These are phyloP conservation scores for Kryptopterus vitreolus DNA, from an alignment of 2,797 vertebrate genomes.

Conservation along the genomic window DNA sequence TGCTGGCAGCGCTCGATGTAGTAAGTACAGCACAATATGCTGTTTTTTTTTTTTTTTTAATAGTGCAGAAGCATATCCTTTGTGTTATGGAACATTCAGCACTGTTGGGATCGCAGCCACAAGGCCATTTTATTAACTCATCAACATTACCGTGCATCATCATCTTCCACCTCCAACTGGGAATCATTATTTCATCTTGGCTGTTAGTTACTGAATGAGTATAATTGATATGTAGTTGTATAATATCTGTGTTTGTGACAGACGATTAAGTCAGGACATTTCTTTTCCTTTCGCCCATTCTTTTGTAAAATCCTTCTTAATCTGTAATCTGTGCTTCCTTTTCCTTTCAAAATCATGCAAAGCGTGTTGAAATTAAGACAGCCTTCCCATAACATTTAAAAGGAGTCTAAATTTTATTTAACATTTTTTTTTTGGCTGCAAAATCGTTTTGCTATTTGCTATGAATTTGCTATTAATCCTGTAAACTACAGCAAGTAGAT, in stretches of 20 bases:
- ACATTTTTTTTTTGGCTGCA: background rate
- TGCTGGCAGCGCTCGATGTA: background rate
- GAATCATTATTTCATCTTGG: background rate
- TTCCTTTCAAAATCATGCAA: too few relatives aligned
- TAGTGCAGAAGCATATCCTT: background rate
- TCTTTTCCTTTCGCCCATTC: background rate
- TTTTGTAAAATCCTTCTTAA: too few relatives aligned
- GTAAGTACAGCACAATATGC: background rate
- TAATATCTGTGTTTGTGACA: background rate
- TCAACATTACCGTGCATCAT: background rate
- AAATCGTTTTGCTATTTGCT: background rate
- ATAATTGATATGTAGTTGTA: background rate
- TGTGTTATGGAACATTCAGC: conserved; percentile 16
- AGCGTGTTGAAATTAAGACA: too few relatives aligned
- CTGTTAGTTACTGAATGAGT: background rate
- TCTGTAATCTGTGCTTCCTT: too few relatives aligned
- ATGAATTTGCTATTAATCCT: background rate
- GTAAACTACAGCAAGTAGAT: background rate
- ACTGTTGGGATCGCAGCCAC: background rate
- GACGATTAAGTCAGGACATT: background rate
- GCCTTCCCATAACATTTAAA: too few relatives aligned
- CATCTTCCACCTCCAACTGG: background rate
- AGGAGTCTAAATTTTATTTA: background rate
- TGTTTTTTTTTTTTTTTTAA: background rate
- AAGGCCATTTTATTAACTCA: background rate